Percentiles rank a stretch among this genome's conserved stretches.
These are phyloP conservation scores for Botia almorhae DNA, from an alignment of 2,797 vertebrate genomes.

Conservation along the genomic window DNA sequence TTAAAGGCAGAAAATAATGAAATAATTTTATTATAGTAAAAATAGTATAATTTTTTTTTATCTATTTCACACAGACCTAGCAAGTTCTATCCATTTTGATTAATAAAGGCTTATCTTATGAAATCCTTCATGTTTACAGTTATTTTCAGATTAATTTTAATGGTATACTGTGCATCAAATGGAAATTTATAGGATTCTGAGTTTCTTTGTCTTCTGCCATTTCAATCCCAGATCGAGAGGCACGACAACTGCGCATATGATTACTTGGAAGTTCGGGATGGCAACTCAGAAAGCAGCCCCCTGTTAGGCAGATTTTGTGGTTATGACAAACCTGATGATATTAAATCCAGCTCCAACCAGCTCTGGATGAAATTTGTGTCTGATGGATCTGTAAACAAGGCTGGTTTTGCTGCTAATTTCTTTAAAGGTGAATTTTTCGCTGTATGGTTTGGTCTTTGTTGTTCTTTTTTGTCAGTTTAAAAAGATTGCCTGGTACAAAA, in stretches of 20 bases:
- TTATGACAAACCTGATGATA: constrained; percentile 95
- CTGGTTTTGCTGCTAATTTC: constrained; percentile 95
- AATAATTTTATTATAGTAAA: too few relatives aligned
- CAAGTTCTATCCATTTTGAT: background rate
- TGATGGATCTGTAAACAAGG: constrained; percentile 97
- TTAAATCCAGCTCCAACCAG: constrained; percentile 96
- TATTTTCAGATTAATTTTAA: background rate
- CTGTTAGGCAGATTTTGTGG: constrained; percentile 95
- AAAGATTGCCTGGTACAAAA: too few relatives aligned
- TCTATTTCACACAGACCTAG: too few relatives aligned
- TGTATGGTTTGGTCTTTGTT: background rate
- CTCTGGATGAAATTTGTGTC: constrained; percentile 99
- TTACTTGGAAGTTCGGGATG: constrained; percentile 94
- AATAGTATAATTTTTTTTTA: too few relatives aligned
- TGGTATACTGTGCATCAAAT: background rate
- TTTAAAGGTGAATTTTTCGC: constrained; percentile 87
- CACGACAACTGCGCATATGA: constrained; percentile 98
- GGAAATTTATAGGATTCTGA: background rate
- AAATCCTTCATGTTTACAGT: background rate
- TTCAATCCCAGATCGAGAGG: constrained; percentile 85
- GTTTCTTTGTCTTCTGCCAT: background rate
- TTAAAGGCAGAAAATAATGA: too few relatives aligned
- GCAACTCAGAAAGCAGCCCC: constrained; percentile 86
- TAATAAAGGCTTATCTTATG: background rate
- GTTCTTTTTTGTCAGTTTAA: too few relatives aligned